Base-by-base conservation (phyloP, 2,113 vertebrate species). In the Austrofundulus limnaeus region DNA sequence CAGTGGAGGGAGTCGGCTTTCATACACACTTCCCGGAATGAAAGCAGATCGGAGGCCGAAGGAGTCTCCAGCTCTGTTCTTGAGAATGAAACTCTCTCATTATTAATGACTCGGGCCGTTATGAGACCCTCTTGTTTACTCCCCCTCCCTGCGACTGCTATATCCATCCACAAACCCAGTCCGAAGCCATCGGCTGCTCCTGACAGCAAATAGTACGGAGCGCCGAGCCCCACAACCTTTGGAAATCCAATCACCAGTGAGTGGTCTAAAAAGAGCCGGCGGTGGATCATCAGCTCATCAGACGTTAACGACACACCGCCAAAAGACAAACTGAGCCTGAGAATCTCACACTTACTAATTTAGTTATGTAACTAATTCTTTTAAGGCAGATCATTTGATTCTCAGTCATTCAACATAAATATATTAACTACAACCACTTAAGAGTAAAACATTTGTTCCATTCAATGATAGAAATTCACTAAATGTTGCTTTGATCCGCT, bases 31-130 rank as follows among this genome's bases (percentile, higher is more conserved):
- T 86, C 75, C 77, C 66, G 72, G 82, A 78, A 81, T 20, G 83
- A 84, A 81, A 88, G 31, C 20, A 0, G 71, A 87, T 65, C 60
- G 0, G 55, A 11, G 11, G 56, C 34, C 1, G 49, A 38, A 66
- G 64, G 47, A 23, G 72, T 54, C 66, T 56, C 49, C 34, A n/a
- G 57, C 62, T 79, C 61, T 0, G 58, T 76, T 85, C 82, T 85
- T 82, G 25, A 82, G 81, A 82, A 83, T 82, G 76, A 80, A 84
- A 64, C 72, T 68, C 16, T 24, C 75, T 74, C 68, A 85, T 86
- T 75, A 86, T 86, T 75, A 69, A 86, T 77, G 80, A 75, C 24
- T 20, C 34, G 0, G 19, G 57, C 47, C 45, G 69, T 75, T 72
- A 63, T 16, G 60, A 69, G 63, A 66, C 62, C 51, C 46, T 14